Evolutionary conservation across 2,888 invertebrate genomes (phyloP).

Genomic region (Geophilus truncorum): DNA sequence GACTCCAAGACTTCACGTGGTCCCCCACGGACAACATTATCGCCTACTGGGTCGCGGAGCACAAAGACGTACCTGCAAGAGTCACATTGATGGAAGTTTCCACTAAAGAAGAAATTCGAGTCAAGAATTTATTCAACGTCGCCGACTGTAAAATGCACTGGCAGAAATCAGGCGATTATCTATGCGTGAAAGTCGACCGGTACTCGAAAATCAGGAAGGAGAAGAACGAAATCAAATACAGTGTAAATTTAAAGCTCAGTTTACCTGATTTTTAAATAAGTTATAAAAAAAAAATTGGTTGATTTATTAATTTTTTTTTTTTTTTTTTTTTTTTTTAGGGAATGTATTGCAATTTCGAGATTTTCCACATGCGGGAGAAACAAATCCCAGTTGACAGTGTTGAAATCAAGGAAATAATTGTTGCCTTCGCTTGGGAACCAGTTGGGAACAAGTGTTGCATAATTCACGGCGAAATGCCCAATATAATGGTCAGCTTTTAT

Average conservation of each 20-base stretch:
- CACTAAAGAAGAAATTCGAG: slow-evolving; percentile 75
- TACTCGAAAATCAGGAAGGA: slow-evolving; percentile 81
- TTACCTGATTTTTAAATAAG: no score
- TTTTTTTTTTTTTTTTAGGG: slow-evolving; percentile 54
- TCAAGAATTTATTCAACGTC: slow-evolving; percentile 95
- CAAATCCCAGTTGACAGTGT: slow-evolving; percentile 96
- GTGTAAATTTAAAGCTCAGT: slow-evolving; percentile 57
- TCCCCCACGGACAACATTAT: slow-evolving; percentile 94
- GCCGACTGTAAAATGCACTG: slow-evolving; percentile 98
- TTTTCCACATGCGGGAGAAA: slow-evolving; percentile 97
- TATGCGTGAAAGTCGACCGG: slow-evolving; percentile 91
- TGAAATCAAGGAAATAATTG: slow-evolving; percentile 70
- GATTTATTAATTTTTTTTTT: neutral
- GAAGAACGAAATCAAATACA: slow-evolving; percentile 79
- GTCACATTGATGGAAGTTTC: slow-evolving; percentile 91
- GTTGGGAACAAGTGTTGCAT: slow-evolving; percentile 93
- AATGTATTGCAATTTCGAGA: slow-evolving; percentile 97
- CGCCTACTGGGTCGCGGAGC: slow-evolving; percentile 98
- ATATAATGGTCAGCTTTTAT: slow-evolving; percentile 85
- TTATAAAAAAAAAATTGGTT: no score
- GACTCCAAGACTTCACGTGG: slow-evolving; percentile 88
- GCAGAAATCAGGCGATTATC: slow-evolving; percentile 96
- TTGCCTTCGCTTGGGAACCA: slow-evolving; percentile 97
- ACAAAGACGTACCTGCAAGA: slow-evolving; percentile 91
- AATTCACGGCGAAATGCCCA: slow-evolving; percentile 86